A percentile compares a stretch with the other conserved stretches of the same genome.
These are phyloP conservation scores for Pharmacophagus antenor DNA, from an alignment of 2,888 invertebrate genomes.

Conservation along the genomic window DNA sequence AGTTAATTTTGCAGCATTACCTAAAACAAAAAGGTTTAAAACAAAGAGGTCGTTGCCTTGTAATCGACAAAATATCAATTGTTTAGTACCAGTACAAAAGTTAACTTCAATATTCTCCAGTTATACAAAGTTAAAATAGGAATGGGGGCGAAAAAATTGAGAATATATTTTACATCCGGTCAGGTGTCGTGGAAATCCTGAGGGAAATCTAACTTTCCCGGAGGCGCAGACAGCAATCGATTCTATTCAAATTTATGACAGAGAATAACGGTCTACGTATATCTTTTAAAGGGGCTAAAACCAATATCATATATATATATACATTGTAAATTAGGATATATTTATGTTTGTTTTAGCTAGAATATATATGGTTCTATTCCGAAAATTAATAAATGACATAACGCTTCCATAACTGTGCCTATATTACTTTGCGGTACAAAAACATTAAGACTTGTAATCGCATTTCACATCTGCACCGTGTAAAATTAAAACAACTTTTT, in stretches of 20 bases:
- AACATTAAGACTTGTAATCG: no score
- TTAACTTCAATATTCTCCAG: neutral
- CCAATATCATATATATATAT: conserved; percentile 26
- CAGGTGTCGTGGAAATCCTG: conserved; percentile 77
- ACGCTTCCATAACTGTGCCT: no score
- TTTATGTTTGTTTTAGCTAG: conserved; percentile 8
- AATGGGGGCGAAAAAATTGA: conserved; percentile 52
- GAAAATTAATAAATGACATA: no score
- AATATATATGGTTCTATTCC: no score
- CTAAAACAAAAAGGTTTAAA: no score
- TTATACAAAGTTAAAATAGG: conserved; percentile 18
- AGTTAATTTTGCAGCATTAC: no score
- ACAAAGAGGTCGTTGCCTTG: neutral
- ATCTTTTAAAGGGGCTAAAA: conserved; percentile 49
- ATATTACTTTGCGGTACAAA: no score
- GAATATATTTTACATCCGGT: conserved; percentile 79
- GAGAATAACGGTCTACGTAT: conserved; percentile 67
- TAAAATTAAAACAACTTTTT: no score
- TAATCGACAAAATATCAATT: neutral
- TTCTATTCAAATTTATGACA: conserved; percentile 81
- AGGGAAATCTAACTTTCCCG: conserved; percentile 80
- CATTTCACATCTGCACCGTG: no score
- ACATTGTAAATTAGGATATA: conserved; percentile 1
- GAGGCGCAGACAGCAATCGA: conserved; percentile 80
- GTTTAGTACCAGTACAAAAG: neutral